Evolutionary conservation across 2,888 invertebrate genomes (phyloP).

Genomic region (Drosophila putrida): DNA sequence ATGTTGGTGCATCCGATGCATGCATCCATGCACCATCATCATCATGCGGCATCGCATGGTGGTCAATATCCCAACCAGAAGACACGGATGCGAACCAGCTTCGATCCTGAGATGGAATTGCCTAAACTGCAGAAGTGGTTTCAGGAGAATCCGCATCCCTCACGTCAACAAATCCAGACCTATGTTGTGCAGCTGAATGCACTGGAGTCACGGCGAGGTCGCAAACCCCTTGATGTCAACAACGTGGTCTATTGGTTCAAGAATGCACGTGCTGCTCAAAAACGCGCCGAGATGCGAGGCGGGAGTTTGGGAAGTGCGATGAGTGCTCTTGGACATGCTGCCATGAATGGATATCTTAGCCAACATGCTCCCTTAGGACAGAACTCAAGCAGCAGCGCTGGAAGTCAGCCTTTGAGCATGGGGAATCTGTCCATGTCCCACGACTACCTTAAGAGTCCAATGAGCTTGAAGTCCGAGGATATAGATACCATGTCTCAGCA

Average conservation of each 20-base stretch:
- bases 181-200: slow-evolving; percentile 97
- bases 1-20: slow-evolving; percentile 90
- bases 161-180: slow-evolving; percentile 97
- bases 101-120: slow-evolving; percentile 98
- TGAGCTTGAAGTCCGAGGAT: slow-evolving; percentile 87
- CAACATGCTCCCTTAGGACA: slow-evolving; percentile 83
- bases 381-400: slow-evolving; percentile 80
- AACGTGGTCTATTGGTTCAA: slow-evolving; percentile 99
- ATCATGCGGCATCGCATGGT: slow-evolving; percentile 86
- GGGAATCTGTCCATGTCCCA: slow-evolving; percentile 87
- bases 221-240: slow-evolving; percentile 97
- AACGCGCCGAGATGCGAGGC: slow-evolving; percentile 93
- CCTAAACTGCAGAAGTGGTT: slow-evolving; percentile 99
- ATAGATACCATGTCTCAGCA: slow-evolving; percentile 90
- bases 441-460: slow-evolving; percentile 89
- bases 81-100: slow-evolving; percentile 97
- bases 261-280: slow-evolving; percentile 97
- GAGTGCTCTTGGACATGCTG: slow-evolving; percentile 81
- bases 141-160: slow-evolving; percentile 98
- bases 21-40: slow-evolving; percentile 89
- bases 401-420: slow-evolving; percentile 78
- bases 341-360: slow-evolving; percentile 84
- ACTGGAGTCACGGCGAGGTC: slow-evolving; percentile 95
- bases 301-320: slow-evolving; percentile 79
- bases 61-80: slow-evolving; percentile 90